Evolutionary conservation across 2,888 invertebrate species (phyloP).

Genomic region (Orthonychiurus folsomi): DNA sequence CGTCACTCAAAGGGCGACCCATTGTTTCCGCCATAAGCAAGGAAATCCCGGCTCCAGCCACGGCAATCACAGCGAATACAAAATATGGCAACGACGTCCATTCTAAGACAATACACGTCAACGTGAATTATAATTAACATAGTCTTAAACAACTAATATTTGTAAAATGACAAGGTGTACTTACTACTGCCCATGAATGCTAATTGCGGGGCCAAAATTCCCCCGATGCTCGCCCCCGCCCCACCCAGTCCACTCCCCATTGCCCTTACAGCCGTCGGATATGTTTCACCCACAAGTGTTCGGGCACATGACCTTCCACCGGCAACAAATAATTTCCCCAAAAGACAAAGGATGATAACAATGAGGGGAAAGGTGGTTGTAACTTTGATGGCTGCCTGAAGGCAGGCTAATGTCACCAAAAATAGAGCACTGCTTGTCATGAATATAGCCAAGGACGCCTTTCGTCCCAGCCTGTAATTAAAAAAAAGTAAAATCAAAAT

Average conservation of each 20-base stretch:
- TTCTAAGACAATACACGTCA: not conserved
- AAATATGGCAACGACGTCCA: slow-evolving; percentile 28
- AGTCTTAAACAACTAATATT: too few species aligned
- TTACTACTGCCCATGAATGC: slow-evolving; percentile 28
- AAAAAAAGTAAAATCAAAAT: too few species aligned
- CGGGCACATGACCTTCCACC: slow-evolving; percentile 20
- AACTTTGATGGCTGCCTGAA: slow-evolving; percentile 9
- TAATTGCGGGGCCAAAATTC: slow-evolving; percentile 22
- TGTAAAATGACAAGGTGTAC: too few species aligned
- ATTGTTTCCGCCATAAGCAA: slow-evolving; percentile 31
- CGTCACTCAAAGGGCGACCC: slow-evolving; percentile 26
- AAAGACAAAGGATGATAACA: slow-evolving; percentile 18
- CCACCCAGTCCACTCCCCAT: slow-evolving; percentile 26
- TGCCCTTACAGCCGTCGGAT: slow-evolving; percentile 27
- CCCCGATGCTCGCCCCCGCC: slow-evolving; percentile 19
- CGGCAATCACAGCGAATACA: slow-evolving; percentile 27
- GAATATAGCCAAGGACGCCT: slow-evolving; percentile 21
- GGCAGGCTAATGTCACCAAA: slow-evolving; percentile 25
- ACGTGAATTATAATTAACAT: not conserved
- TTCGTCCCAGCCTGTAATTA: slow-evolving; percentile 27
- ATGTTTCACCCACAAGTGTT: slow-evolving; percentile 27
- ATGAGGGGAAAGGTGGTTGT: not conserved
- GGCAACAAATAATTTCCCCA: slow-evolving; percentile 26
- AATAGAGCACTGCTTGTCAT: slow-evolving; percentile 23
- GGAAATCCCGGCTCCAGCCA: slow-evolving; percentile 25